phyloP scores from a whole-genome alignment of 37 sponge, comb jelly and placozoan genomes.

The Beroe forskalii region DNA sequence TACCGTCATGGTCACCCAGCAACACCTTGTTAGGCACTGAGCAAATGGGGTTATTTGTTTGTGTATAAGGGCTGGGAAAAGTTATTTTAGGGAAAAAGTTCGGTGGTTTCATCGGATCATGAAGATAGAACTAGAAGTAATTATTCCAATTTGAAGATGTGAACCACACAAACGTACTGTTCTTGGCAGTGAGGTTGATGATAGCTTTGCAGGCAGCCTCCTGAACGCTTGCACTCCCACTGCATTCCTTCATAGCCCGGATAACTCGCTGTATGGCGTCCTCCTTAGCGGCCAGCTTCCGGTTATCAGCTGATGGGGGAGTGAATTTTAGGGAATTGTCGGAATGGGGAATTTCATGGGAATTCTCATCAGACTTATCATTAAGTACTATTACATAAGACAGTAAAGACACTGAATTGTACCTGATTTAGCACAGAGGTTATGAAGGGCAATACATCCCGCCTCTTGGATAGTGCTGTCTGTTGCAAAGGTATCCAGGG shows the following conservation, averaged over 20 bases:
- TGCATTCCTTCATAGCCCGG: conserved; percentile 61
- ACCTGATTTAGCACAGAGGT: conserved; percentile 63
- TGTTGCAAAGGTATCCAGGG: conserved; percentile 58
- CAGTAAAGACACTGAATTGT: too few relatives aligned
- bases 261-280: conserved; percentile 60
- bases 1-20: conserved; percentile 42
- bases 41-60: background rate
- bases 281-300: conserved; percentile 54
- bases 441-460: conserved; percentile 55
- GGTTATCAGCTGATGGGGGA: conserved; percentile 29
- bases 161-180: too few relatives aligned
- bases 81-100: too few relatives aligned
- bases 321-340: too few relatives aligned
- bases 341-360: too few relatives aligned
- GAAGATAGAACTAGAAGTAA: background rate
- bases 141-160: background rate
- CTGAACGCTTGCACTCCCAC: conserved; percentile 54
- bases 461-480: conserved; percentile 62
- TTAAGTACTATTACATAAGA: too few relatives aligned
- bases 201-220: conserved; percentile 63
- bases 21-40: conserved; percentile 57
- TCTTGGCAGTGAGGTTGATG: conserved; percentile 59
- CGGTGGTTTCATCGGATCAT: too few relatives aligned
- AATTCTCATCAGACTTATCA: too few relatives aligned
- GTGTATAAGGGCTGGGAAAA: too few relatives aligned